Percentiles rank a stretch among this genome's conserved stretches.
Conservation (phyloP, 2,113 vertebrate genomes). For the Pelecanoides urinatrix region DNA sequence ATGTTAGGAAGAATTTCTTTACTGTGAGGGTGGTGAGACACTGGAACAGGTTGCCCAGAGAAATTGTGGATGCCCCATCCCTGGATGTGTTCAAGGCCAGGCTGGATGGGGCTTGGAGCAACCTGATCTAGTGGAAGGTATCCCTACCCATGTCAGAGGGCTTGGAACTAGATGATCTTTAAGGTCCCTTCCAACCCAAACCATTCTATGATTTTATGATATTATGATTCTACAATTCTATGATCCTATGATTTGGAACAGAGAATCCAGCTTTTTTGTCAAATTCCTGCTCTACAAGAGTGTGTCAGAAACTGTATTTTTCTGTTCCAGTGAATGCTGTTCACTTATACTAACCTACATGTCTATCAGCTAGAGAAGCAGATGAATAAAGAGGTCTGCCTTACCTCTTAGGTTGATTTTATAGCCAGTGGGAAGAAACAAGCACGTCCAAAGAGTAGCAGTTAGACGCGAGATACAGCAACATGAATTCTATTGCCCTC, state of each 20-base stretch:
- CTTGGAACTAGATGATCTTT: not conserved
- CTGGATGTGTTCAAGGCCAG: not conserved
- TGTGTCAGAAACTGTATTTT: not conserved
- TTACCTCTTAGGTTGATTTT: not conserved
- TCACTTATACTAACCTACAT: not conserved
- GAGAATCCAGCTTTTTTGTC: not conserved
- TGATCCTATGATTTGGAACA: not conserved
- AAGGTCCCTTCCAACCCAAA: not conserved
- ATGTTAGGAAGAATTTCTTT: not conserved
- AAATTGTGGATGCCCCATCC: not conserved
- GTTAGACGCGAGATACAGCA: not conserved
- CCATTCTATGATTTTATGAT: not conserved
- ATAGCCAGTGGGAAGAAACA: not conserved
- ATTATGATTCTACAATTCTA: not conserved
- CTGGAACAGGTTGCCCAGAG: not conserved
- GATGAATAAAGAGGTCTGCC: not conserved
- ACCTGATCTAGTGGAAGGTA: not conserved
- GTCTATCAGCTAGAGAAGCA: not conserved
- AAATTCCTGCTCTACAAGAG: not conserved
- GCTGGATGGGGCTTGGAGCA: not conserved
- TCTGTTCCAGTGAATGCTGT: not conserved
- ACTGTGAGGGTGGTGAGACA: not conserved
- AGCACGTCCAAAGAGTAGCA: not conserved
- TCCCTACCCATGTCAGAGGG: not conserved
- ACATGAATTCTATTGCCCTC: not conserved